Evolutionary conservation across 2,113 vertebrate species (phyloP).

Genomic region (Saguinus midas): DNA sequence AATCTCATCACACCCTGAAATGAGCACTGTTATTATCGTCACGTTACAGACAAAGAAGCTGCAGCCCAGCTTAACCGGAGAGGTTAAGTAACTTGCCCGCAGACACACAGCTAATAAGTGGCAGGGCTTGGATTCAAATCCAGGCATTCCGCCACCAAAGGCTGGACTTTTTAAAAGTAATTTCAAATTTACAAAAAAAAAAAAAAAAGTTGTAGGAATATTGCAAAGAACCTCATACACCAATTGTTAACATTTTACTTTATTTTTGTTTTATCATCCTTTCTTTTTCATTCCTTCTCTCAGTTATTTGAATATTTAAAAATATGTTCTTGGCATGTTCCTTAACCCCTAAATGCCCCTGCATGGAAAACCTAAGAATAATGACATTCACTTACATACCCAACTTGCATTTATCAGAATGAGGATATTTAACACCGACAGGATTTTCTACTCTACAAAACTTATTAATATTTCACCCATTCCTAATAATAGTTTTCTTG

Average conservation of each 20-base stretch:
- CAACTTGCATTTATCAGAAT: not conserved
- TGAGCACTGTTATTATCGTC: not conserved
- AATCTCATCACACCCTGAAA: not conserved
- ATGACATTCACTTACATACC: not conserved
- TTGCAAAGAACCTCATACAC: not conserved
- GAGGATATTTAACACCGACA: not conserved
- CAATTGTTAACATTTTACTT: not conserved
- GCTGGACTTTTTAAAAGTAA: not conserved
- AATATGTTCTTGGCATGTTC: not conserved
- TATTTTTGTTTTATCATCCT: not conserved
- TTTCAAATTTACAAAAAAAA: not conserved
- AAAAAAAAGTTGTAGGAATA: not conserved
- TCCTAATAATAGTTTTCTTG: not conserved
- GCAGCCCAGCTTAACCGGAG: not conserved
- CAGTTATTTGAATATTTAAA: not conserved
- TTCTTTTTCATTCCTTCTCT: not conserved
- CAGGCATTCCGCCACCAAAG: not conserved
- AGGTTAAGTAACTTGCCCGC: not conserved
- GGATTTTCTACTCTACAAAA: not conserved
- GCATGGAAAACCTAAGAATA: not conserved
- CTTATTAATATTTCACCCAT: not conserved
- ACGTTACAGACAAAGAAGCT: not conserved
- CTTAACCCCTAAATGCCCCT: not conserved
- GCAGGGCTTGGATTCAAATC: not conserved
- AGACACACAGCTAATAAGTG: not conserved